Evolutionary conservation across 1,140 invertebrate genomes (phyloP).

Genomic region (Calliphora vicina): DNA sequence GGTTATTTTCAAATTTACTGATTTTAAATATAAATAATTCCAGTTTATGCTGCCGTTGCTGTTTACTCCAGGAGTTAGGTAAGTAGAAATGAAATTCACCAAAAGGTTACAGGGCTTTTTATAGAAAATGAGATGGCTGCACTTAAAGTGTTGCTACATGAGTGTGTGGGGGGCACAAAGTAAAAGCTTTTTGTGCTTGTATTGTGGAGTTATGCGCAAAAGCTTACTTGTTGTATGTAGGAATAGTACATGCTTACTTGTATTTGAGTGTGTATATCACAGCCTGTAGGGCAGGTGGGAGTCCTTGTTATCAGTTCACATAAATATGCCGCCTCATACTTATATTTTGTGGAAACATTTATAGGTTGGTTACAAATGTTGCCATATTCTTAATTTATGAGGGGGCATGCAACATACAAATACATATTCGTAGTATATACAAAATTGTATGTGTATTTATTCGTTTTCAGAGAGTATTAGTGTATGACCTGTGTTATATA

Average conservation of each 20-base stretch:
- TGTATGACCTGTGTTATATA: conserved; percentile 11
- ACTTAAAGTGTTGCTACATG: background rate
- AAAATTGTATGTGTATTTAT: background rate
- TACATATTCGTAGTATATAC: background rate
- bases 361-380: conserved; percentile 55
- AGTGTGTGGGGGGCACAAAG: conserved; percentile 7
- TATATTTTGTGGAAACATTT: too few species aligned
- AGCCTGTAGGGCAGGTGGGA: background rate
- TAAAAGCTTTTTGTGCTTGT: background rate
- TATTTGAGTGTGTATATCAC: conserved; percentile 8
- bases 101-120: conserved; percentile 32
- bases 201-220: conserved; percentile 34
- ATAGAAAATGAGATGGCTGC: background rate
- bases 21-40: background rate
- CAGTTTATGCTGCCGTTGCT: background rate
- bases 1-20: background rate
- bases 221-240: conserved; percentile 2
- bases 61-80: conserved; percentile 27
- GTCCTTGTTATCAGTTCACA: background rate
- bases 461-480: too few species aligned
- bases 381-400: conserved; percentile 55
- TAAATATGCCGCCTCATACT: background rate
- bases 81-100: conserved; percentile 37
- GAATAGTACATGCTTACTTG: too few species aligned
- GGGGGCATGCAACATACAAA: conserved; percentile 36